Evolutionary conservation across 2,797 vertebrate genomes (phyloP).

Genomic region (Sebastes iracundus): DNA sequence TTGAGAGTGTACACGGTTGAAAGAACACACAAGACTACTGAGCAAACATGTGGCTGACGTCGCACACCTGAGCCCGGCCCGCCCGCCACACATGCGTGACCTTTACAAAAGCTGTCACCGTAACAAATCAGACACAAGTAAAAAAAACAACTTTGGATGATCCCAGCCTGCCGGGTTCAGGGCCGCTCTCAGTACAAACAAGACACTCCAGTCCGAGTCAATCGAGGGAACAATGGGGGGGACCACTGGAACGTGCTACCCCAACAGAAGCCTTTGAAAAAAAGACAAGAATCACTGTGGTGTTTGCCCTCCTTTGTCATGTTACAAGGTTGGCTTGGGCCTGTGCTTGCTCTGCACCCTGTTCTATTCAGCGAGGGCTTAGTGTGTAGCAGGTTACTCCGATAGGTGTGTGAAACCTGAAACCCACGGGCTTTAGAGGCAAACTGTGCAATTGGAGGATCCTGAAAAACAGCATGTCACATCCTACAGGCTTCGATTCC

Average conservation of each 20-base stretch:
- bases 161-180: constrained; percentile 23
- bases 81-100: constrained; percentile 4
- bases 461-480: constrained; percentile 40
- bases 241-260: constrained; percentile 41
- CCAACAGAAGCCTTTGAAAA: constrained; percentile 48
- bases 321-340: constrained; percentile 39
- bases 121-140: constrained; percentile 52
- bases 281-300: constrained; percentile 36
- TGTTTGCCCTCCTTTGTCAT: constrained; percentile 66
- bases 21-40: constrained; percentile 40
- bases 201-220: constrained; percentile 50
- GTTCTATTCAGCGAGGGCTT: constrained; percentile 57
- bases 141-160: constrained; percentile 21
- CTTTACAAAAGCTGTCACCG: constrained; percentile 40
- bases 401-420: constrained; percentile 55
- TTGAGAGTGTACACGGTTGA: constrained; percentile 17
- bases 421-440: constrained; percentile 30
- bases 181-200: constrained; percentile 58
- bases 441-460: constrained; percentile 39
- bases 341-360: constrained; percentile 28
- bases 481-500: constrained; percentile 15
- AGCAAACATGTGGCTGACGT: constrained; percentile 44
- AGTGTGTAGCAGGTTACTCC: constrained; percentile 51
- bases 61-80: constrained; percentile 40
- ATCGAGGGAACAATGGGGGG: constrained; percentile 54